Percentiles rank a stretch among this genome's conserved stretches.
Evolutionary conservation across 2,888 invertebrate species (phyloP).

Genomic region (Dioctria rufipes): DNA sequence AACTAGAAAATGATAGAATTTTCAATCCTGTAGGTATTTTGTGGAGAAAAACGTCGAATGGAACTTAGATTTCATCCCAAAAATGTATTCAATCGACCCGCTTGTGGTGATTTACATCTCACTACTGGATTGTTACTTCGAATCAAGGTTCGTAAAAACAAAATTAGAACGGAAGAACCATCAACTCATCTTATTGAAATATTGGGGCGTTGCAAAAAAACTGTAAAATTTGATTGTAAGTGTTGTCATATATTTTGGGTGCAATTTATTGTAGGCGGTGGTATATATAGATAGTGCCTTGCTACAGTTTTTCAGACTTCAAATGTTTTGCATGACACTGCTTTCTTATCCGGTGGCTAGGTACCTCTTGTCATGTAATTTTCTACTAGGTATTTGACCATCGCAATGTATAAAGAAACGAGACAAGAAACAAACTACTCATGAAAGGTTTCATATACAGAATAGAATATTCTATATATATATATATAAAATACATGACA

Average conservation of each 20-base stretch:
- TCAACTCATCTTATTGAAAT: constrained; percentile 64
- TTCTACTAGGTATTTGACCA: too few species aligned
- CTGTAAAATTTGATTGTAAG: constrained; percentile 69
- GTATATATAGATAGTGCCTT: too few species aligned
- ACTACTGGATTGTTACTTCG: constrained; percentile 83
- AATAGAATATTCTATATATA: too few species aligned
- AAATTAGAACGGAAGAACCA: constrained; percentile 64
- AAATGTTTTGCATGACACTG: too few species aligned
- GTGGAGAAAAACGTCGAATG: constrained; percentile 76
- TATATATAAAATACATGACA: too few species aligned
- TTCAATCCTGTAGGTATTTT: constrained; percentile 68
- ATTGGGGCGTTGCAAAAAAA: constrained; percentile 66
- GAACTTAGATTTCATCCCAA: constrained; percentile 85
- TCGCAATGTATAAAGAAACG: too few species aligned
- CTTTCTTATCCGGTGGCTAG: too few species aligned
- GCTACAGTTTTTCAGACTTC: too few species aligned
- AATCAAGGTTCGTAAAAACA: constrained; percentile 77
- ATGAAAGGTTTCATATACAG: too few species aligned
- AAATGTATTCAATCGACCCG: constrained; percentile 85
- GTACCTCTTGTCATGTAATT: too few species aligned
- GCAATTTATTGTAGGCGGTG: too few species aligned
- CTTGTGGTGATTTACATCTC: constrained; percentile 79
- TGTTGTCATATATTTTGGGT: not conserved
- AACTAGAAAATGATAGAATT: constrained; percentile 3
- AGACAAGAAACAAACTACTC: too few species aligned